Base-by-base conservation (phyloP, 2,888 invertebrate species). In the Heliconius ismenius region DNA sequence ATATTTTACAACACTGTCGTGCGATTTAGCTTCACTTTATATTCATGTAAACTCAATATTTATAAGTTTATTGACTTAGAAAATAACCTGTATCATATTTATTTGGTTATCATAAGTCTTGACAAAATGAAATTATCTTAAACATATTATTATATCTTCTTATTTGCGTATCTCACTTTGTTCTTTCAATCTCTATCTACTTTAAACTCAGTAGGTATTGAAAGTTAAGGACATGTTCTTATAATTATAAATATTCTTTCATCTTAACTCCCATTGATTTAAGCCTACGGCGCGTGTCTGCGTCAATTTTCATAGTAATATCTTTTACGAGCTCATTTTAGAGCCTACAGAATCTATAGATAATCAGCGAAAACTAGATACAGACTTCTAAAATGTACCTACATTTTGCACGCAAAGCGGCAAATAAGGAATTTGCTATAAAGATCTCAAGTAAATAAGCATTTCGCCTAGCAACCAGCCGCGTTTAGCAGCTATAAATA, bases 401-500 rank as follows among this genome's bases (percentile, higher is more conserved):
- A 49, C 76, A 70, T 65, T 73, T 43, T 58, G 49, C 79, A 75
- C 67, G 79, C 79, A 64, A 79, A 69, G 64, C 39, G 36, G 73
- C 79, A 76, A 79, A 79, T 78, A 79, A 76, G 79, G 78, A 76
- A 76, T 79, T 78, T 75, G 78, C 79, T 79, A 78, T 79, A 78
- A 76, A 79, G 78, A 78, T 79, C 77, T 80, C 76, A 76, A 73
- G 74, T 81, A 79, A 82, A 80, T 82, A 81, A 79, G 82, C 80
- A 79, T 79, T 78, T 79, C 78, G 76, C 77, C 62, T 76, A 65
- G 78, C 76, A 78, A 77, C 76, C 78, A 72, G 79, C 76, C 74
- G 65, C 77, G 74, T 73, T 78, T 75, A 78, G 76, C 73, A 76
- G 78, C 81, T 84, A 84, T 84, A 83, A 81, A 83, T 83, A 84